phyloP scores from a whole-genome alignment of 2,888 invertebrate species.

The Nephrotoma appendiculata region DNA sequence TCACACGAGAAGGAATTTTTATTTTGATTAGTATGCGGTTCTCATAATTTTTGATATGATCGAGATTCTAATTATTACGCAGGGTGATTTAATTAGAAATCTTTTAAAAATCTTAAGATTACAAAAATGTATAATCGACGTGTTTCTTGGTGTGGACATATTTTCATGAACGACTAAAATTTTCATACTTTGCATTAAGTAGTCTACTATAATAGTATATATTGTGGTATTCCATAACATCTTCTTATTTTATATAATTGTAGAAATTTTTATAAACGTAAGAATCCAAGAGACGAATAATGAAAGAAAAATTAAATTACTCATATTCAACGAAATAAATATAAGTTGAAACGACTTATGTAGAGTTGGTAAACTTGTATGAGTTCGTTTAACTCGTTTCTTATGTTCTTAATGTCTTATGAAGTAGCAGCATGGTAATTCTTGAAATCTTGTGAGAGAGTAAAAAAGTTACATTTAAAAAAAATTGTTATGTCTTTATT shows the following conservation, averaged over 20 bases:
- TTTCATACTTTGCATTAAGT: not conserved
- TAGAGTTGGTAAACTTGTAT: not conserved
- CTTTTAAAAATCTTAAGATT: no score
- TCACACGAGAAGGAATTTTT: not conserved
- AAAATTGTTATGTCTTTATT: no score
- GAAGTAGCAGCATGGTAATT: not conserved
- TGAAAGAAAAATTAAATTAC: not conserved
- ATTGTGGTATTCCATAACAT: not conserved
- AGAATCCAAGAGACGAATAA: not conserved
- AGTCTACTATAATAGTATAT: not conserved
- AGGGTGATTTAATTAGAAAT: not conserved
- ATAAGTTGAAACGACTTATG: not conserved
- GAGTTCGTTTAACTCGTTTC: not conserved
- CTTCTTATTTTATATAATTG: not conserved
- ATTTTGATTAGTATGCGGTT: not conserved
- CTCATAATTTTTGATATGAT: not conserved
- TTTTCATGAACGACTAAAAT: not conserved
- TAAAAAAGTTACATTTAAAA: no score
- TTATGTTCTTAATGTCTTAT: not conserved
- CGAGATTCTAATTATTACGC: not conserved
- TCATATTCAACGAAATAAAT: not conserved
- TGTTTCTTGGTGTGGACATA: not conserved
- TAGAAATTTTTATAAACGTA: not conserved
- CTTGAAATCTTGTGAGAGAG: not conserved
- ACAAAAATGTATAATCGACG: not conserved